Base-by-base conservation (phyloP, 1,140 invertebrate genomes). In the Chlorops oryzae region DNA sequence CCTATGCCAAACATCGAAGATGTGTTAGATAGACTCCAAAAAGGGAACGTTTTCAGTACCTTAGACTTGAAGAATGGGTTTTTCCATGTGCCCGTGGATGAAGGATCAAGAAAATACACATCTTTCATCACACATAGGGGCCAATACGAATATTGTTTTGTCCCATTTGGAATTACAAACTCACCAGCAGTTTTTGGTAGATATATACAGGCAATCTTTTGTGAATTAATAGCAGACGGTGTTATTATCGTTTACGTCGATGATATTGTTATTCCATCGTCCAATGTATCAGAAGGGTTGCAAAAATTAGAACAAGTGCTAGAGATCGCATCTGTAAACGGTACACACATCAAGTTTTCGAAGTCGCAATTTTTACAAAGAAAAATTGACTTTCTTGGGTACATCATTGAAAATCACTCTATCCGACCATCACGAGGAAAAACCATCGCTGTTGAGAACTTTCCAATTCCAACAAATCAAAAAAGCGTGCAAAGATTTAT, bases 161-260 rank as follows among this genome's bases (percentile, higher is more conserved):
- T 76, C 54, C 74, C 72, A n/a, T 77, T 75, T 56, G 75, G 75
- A 21, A 52, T 78, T 2, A 56, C 52, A 5, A 76, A 74, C 55
- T 61, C 69, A 0, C 65, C 74, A 0, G 48, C 62, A 7, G 60
- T 65, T 3, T 77, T 77, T 49, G 64, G 73, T 45, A 43, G 62
- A 32, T 55, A 74, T 5, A 73, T 76, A n/a, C 51, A 76, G 5
- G 47, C 37, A 15, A 21, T 49, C 6, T 41, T 40, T 18, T 25
- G 37, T 7, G 21, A 39, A 18, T 20, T 49, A 5, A 40, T 40
- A 6, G 6, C n/a, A 13, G n/a, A 25, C 15, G 47, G 47, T 5
- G 17, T 41, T 5, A 27, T 49, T 3, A 7, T 49, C 3, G 37
- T 28, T n/a, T 47, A 47, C 38, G 15, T 47, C n/a, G 46, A 47